These are phyloP conservation scores for Prochilodus magdalenae DNA, from an alignment of 2,113 vertebrate species.

Conservation along the genomic window DNA sequence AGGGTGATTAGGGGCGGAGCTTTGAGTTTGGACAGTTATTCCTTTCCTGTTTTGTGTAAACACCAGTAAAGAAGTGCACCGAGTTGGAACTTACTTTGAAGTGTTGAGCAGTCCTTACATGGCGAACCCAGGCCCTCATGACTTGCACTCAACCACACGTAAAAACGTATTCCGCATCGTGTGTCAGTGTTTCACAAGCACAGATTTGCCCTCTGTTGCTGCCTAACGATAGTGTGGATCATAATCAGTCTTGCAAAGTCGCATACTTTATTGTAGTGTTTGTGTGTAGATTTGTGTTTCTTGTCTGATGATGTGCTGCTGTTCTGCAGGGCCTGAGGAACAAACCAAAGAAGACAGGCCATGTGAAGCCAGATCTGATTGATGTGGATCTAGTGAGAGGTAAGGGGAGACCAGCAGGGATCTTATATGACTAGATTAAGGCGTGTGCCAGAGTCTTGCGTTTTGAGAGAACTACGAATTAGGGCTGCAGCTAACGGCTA, in stretches of 20 bases:
- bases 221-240: neutral
- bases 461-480: neutral
- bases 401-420: slow-evolving; percentile 62
- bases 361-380: slow-evolving; percentile 98
- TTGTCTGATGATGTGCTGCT: slow-evolving; percentile 49
- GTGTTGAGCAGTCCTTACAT: too few species aligned
- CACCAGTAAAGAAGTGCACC: too few species aligned
- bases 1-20: too few species aligned
- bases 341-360: slow-evolving; percentile 99
- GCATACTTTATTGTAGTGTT: neutral
- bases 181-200: neutral
- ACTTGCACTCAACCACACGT: too few species aligned
- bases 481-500: too few species aligned
- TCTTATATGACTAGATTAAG: neutral
- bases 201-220: neutral
- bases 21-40: too few species aligned
- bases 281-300: neutral
- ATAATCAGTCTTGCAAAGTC: neutral
- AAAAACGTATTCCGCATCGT: too few species aligned
- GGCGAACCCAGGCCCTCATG: too few species aligned
- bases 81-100: too few species aligned
- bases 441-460: neutral
- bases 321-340: slow-evolving; percentile 92
- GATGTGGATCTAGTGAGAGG: slow-evolving; percentile 99
- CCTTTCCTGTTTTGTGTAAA: too few species aligned